phyloP scores from a whole-genome alignment of 2,888 invertebrate genomes.

The Watsonalla cultraria region DNA sequence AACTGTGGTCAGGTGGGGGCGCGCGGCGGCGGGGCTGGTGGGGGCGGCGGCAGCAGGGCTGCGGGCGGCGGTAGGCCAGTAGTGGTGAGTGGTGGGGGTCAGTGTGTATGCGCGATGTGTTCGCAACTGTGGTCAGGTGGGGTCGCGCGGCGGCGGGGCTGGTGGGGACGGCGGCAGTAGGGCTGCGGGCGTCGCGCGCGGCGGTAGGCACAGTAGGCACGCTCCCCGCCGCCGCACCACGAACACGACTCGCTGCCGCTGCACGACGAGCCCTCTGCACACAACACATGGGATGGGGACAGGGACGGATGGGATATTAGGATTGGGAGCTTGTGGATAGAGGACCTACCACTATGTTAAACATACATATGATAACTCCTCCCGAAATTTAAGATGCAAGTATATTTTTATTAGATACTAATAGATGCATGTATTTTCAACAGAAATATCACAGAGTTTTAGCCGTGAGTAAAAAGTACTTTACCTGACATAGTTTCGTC shows the following conservation, averaged over 20 bases:
- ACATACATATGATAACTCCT: neutral
- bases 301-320: constrained; percentile 13
- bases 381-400: constrained; percentile 1
- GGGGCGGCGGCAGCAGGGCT: constrained; percentile 6
- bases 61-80: constrained; percentile 8
- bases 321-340: constrained; percentile 1
- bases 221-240: constrained; percentile 46
- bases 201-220: constrained; percentile 15
- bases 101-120: constrained; percentile 6
- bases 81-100: constrained; percentile 9
- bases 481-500: constrained; percentile 91
- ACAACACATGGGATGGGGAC: constrained; percentile 9
- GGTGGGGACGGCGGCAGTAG: constrained; percentile 22
- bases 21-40: constrained; percentile 10
- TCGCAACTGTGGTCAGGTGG: neutral
- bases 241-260: constrained; percentile 43
- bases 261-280: constrained; percentile 54
- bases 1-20: neutral
- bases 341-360: no score
- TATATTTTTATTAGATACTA: no score
- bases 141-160: constrained; percentile 5
- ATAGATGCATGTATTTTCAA: no score
- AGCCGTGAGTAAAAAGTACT: neutral
- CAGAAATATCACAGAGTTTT: no score
- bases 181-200: constrained; percentile 21